Percentiles rank a stretch among this genome's conserved stretches.
These are phyloP conservation scores for Phoenicopterus ruber DNA, from an alignment of 2,113 vertebrate species.

Conservation along the genomic window DNA sequence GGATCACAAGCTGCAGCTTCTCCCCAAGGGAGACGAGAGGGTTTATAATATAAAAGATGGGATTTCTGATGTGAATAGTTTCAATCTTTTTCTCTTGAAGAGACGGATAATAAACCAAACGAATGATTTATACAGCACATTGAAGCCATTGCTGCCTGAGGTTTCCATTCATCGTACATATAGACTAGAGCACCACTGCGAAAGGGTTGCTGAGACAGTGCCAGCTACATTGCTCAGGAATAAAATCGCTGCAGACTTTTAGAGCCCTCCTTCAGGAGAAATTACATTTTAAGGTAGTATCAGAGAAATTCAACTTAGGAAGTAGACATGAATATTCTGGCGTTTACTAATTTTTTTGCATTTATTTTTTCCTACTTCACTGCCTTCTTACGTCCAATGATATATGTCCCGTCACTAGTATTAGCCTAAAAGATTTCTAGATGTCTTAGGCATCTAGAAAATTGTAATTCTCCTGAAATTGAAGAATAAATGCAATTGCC, in stretches of 20 bases:
- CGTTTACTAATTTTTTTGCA: neutral
- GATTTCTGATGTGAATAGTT: neutral
- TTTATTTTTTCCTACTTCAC: neutral
- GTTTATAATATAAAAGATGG: neutral
- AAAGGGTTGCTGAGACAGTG: neutral
- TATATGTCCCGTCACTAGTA: neutral
- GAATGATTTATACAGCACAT: neutral
- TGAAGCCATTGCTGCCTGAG: neutral
- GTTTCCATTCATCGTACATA: neutral
- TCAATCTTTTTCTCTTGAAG: neutral
- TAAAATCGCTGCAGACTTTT: neutral
- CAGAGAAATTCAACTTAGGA: neutral
- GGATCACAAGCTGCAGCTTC: neutral
- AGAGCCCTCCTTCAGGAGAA: neutral
- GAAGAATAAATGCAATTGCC: neutral
- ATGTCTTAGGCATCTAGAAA: neutral
- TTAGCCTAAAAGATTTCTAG: neutral
- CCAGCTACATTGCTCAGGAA: neutral
- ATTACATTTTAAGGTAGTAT: neutral
- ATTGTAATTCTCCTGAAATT: neutral
- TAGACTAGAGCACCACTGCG: neutral
- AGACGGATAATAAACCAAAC: neutral
- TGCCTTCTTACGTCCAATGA: neutral
- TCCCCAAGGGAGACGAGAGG: neutral
- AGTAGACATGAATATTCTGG: neutral